Percentiles rank a stretch among this genome's conserved stretches.
Evolutionary conservation across 2,888 invertebrate genomes (phyloP).

Genomic region (Dasypogon diadema): DNA sequence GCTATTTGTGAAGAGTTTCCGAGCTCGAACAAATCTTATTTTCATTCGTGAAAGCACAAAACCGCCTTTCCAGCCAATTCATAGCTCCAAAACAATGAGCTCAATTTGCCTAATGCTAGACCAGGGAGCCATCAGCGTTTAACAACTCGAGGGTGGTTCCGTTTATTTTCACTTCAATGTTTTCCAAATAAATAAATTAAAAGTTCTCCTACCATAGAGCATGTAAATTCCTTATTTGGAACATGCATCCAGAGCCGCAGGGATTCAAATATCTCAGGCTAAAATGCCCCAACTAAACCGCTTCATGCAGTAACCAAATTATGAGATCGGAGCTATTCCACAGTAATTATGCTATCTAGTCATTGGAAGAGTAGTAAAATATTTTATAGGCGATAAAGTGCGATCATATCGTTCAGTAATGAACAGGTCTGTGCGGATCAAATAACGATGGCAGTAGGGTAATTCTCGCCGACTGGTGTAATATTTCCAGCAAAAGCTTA

Average conservation of each 20-base stretch:
- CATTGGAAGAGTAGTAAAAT: background rate
- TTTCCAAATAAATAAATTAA: background rate
- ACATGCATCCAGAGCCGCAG: background rate
- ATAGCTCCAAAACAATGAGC: conserved; percentile 25
- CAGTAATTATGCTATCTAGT: conserved; percentile 45
- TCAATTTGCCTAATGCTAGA: conserved; percentile 19
- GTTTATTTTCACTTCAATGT: no score
- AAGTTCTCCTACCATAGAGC: background rate
- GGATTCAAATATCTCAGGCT: no score
- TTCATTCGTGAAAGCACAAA: background rate
- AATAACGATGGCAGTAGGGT: background rate
- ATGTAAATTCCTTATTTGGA: background rate
- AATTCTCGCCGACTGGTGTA: background rate
- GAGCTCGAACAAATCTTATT: conserved; percentile 5
- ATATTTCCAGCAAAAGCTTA: conserved; percentile 8
- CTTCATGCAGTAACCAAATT: conserved; percentile 7
- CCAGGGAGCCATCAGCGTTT: conserved; percentile 15
- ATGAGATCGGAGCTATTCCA: conserved; percentile 3
- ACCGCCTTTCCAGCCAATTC: background rate
- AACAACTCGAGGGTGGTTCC: background rate
- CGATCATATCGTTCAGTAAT: conserved; percentile 21
- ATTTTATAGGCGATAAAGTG: conserved; percentile 28
- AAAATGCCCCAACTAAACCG: no score
- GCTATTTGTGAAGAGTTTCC: conserved; percentile 21
- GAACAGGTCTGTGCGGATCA: conserved; percentile 1